Percentiles rank a stretch among this genome's conserved stretches.
These are phyloP conservation scores for Physella acuta DNA, from an alignment of 1,140 invertebrate species.

Conservation along the genomic window DNA sequence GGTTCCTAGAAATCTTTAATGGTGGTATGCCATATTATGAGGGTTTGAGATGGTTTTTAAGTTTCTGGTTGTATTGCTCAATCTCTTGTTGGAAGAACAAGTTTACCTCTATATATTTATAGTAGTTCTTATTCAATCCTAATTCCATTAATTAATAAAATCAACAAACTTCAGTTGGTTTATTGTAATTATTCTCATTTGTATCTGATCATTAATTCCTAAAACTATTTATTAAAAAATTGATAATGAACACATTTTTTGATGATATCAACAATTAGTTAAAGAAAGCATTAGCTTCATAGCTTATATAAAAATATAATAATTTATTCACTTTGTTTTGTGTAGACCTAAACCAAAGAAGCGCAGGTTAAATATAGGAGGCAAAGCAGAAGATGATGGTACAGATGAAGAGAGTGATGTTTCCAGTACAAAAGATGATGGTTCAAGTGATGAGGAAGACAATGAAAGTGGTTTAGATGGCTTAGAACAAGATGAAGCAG, in stretches of 20 bases:
- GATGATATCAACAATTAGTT: no score
- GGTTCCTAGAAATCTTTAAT: not conserved
- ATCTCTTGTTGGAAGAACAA: not conserved
- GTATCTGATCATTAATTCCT: no score
- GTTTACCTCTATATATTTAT: not conserved
- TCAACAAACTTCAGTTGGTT: no score
- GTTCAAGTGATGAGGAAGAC: constrained; percentile 12
- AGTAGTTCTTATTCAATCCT: not conserved
- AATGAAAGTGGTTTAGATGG: constrained; percentile 14
- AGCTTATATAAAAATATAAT: no score
- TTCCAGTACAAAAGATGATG: no score
- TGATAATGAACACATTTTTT: no score
- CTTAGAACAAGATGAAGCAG: constrained; percentile 4
- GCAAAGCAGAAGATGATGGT: not conserved
- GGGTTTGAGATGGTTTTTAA: not conserved
- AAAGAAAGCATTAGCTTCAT: no score
- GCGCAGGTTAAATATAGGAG: not conserved
- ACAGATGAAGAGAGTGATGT: constrained; percentile 2
- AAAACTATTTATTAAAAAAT: no score
- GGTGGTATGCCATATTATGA: not conserved
- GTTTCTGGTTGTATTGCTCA: not conserved
- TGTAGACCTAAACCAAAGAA: constrained; percentile 1
- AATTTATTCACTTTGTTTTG: not conserved
- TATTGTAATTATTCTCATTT: no score
- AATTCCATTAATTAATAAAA: no score